These are phyloP conservation scores for Coenonympha arcania DNA, from an alignment of 2,888 invertebrate species.

Conservation along the genomic window DNA sequence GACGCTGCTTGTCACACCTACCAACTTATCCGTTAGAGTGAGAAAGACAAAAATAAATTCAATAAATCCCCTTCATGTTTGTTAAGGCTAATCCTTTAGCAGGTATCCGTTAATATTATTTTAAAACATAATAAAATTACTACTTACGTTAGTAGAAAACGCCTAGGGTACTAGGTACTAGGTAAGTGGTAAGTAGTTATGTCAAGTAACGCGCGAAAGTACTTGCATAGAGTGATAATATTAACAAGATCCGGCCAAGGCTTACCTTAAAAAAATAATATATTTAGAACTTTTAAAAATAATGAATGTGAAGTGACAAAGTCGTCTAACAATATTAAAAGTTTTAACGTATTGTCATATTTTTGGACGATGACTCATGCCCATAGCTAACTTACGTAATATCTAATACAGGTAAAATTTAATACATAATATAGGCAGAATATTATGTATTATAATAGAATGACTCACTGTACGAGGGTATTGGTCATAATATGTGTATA, in stretches of 20 bases:
- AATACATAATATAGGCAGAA: conserved; percentile 37
- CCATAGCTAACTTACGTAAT: conserved; percentile 64
- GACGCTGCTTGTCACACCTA: too few species aligned
- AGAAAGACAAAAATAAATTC: too few species aligned
- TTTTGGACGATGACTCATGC: conserved; percentile 59
- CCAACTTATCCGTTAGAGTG: too few species aligned
- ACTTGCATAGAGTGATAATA: too few species aligned
- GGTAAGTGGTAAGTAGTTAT: too few species aligned
- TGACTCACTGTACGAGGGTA: conserved; percentile 44
- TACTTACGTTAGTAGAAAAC: too few species aligned
- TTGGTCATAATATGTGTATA: conserved; percentile 4
- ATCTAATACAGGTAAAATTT: conserved; percentile 58
- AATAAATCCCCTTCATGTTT: too few species aligned
- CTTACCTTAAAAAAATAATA: background rate
- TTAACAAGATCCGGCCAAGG: background rate
- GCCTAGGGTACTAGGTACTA: too few species aligned
- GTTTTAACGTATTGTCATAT: conserved; percentile 36
- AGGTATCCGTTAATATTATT: too few species aligned
- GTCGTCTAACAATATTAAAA: conserved; percentile 3
- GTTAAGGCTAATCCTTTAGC: too few species aligned
- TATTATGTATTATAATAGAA: conserved; percentile 33
- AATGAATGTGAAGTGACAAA: background rate
- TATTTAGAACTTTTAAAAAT: background rate
- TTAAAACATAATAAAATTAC: too few species aligned
- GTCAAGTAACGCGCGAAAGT: too few species aligned